Conservation (phyloP, 2,888 invertebrate species). For the Rhagonycha lutea region DNA sequence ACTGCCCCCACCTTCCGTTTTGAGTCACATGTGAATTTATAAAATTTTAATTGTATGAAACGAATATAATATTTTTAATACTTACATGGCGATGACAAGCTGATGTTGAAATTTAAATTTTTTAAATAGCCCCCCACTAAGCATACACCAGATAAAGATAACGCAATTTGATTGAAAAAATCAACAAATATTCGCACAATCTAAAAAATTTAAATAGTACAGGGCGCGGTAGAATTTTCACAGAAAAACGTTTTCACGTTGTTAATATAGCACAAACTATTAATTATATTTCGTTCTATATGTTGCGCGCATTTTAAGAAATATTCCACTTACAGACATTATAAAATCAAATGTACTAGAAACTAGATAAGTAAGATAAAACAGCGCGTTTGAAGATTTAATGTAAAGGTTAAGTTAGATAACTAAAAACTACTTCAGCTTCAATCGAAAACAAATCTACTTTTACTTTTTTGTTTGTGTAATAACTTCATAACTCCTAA, state of each 20-base stretch:
- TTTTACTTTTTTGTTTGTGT: neutral
- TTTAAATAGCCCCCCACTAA: too few relatives aligned
- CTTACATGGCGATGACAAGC: too few relatives aligned
- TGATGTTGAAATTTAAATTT: too few relatives aligned
- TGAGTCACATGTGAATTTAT: neutral
- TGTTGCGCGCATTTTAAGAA: neutral
- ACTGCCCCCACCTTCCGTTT: neutral
- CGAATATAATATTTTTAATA: too few relatives aligned
- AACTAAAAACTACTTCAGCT: neutral
- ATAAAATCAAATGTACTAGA: neutral
- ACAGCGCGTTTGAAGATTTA: neutral
- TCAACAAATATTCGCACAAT: too few relatives aligned
- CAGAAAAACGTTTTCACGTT: neutral
- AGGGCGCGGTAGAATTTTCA: neutral
- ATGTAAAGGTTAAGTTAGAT: neutral
- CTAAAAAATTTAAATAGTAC: neutral
- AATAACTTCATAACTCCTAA: neutral
- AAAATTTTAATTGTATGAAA: neutral
- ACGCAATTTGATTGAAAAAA: too few relatives aligned
- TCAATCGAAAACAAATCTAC: neutral
- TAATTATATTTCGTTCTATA: neutral
- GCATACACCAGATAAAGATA: too few relatives aligned
- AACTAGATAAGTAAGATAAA: neutral
- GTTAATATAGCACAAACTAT: neutral
- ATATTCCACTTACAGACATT: neutral